Evolutionary conservation across 2,797 vertebrate species (phyloP).

Genomic region (Bryconaethiops microstoma): DNA sequence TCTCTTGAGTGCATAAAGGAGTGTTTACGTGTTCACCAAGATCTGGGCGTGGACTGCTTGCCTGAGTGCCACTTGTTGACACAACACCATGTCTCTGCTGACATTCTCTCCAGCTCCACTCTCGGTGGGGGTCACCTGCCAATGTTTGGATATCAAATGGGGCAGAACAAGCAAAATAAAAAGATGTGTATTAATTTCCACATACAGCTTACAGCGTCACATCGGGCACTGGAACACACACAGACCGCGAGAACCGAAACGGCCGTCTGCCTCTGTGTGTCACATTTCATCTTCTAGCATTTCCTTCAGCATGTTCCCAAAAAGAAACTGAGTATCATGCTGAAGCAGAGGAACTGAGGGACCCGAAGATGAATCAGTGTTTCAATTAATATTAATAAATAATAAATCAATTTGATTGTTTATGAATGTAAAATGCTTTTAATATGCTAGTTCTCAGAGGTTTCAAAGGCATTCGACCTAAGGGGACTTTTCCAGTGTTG

Average conservation of each 20-base stretch:
- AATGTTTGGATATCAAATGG: conserved; percentile 45
- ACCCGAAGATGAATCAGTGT: background rate
- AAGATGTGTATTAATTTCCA: conserved; percentile 5
- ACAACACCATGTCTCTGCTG: conserved; percentile 40
- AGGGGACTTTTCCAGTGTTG: no score
- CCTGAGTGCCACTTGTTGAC: conserved; percentile 42
- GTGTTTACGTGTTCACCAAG: conserved; percentile 10
- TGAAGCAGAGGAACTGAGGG: conserved; percentile 15
- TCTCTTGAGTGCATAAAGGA: background rate
- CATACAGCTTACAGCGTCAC: background rate
- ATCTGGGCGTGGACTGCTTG: conserved; percentile 38
- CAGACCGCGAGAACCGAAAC: background rate
- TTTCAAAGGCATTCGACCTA: no score
- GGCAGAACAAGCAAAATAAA: conserved; percentile 40
- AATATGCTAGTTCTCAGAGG: no score
- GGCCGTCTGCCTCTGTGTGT: conserved; percentile 6
- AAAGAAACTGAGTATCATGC: conserved; percentile 25
- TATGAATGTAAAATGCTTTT: no score
- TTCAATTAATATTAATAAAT: background rate
- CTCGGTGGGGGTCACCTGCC: conserved; percentile 29
- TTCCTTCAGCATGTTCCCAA: conserved; percentile 19
- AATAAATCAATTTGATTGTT: background rate
- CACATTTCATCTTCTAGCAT: conserved; percentile 6
- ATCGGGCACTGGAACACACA: background rate
- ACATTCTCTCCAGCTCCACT: conserved; percentile 24